Percentiles rank a stretch among this genome's conserved stretches.
Conservation (phyloP, 2,888 invertebrate species). For the Sarcophaga subvicina region DNA sequence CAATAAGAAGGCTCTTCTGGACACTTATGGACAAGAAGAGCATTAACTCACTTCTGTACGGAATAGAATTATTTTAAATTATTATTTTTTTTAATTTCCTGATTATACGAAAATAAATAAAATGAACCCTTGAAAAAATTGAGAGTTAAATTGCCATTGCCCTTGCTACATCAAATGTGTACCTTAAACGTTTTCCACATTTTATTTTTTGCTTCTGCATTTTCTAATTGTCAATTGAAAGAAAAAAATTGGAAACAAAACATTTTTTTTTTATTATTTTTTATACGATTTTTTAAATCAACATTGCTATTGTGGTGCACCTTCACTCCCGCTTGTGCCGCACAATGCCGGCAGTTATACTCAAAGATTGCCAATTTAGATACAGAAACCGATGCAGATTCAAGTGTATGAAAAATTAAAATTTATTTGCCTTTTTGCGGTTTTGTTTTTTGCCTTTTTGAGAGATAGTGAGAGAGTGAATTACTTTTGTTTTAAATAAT, state of each 20-base stretch:
- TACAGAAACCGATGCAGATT: constrained; percentile 38
- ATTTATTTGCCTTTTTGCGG: constrained; percentile 51
- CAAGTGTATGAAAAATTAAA: constrained; percentile 54
- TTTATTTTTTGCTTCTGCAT: constrained; percentile 41
- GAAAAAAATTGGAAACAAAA: neutral
- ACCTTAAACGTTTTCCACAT: neutral
- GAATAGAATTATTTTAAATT: no score
- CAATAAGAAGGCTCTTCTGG: no score
- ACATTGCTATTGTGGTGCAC: neutral
- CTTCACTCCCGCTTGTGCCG: neutral
- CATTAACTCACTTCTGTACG: no score
- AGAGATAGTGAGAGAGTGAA: constrained; percentile 46
- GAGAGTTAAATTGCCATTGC: no score
- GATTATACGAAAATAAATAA: no score
- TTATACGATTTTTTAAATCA: constrained; percentile 36
- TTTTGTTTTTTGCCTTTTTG: constrained; percentile 26
- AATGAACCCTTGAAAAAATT: no score
- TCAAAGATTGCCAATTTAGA: constrained; percentile 65
- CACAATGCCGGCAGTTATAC: constrained; percentile 54
- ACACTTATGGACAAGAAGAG: no score
- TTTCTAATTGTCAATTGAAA: constrained; percentile 58
- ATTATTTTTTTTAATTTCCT: no score
- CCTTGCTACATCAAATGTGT: no score
- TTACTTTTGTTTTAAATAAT: constrained; percentile 27
- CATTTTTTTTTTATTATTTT: constrained; percentile 1